Evolutionary conservation across 1,140 invertebrate genomes (phyloP), one percentile per base, ranked within the genome.

Genomic region (Eriocheir sinensis): DNA sequence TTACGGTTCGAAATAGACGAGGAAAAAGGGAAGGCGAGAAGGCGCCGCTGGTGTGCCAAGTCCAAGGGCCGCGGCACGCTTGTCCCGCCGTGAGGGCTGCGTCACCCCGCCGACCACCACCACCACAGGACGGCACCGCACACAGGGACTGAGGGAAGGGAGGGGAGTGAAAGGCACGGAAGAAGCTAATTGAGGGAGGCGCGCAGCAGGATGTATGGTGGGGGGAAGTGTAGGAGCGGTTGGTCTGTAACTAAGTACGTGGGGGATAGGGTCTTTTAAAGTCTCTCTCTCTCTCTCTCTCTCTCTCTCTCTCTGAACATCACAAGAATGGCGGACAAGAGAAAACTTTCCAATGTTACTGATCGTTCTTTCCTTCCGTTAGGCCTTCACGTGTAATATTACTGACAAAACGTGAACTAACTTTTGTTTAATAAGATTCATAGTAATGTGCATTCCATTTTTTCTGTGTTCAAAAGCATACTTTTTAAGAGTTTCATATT

Each of bases 141-240:
- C 60, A 72, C 21, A n/a, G 60, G 27, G 60, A n/a, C 6, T 4
- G 8, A n/a, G 48, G 12, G 48, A 53, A 9, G 48, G 3, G 60
- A n/a, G 60, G 27, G 60, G n/a, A n/a, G 60, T n/a, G 60, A 21
- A 72, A 72, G 60, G 60, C 60, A 72, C 60, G 60, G 60, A 72
- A 72, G 60, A 72, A 8, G 60, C 60, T 72, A 72, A 72, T 72
- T 72, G 60, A 72, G 60, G 27, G 60, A 72, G 60, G 60, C 60
- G 60, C 60, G 60, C n/a, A 72, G 60, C 60, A 72, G 60, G 60
- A 72, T 72, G 60, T 72, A 72, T 72, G 60, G 60, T n/a, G 60
- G 60, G 60, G n/a, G 60, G 60, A 72, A 72, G 60, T 72, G 60
- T 72, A 72, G 60, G 60, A 72, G 27, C 60, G 60, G 60, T 72